Conservation (phyloP, 1,140 invertebrate species). For the Diorhabda carinulata region DNA sequence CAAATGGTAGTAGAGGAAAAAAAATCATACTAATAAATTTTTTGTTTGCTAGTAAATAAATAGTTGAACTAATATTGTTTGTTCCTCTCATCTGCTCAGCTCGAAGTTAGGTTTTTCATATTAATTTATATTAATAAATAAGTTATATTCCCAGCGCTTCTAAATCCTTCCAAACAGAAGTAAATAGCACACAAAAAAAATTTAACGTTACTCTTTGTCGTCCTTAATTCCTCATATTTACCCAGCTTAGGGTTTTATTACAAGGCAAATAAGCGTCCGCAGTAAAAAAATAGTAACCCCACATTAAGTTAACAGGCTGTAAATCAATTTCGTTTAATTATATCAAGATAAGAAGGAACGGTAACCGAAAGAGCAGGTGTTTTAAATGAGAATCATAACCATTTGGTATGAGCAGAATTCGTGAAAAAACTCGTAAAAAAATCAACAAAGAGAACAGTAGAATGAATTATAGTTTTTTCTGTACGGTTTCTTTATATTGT, state of each 20-base stretch:
- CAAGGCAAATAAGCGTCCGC: constrained; percentile 5
- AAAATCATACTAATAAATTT: no score
- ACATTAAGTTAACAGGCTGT: constrained; percentile 4
- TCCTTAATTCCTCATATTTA: constrained; percentile 8
- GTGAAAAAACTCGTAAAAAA: no score
- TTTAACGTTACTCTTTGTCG: constrained; percentile 5
- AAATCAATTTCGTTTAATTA: constrained; percentile 19
- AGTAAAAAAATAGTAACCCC: neutral
- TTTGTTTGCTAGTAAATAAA: no score
- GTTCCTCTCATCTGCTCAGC: no score
- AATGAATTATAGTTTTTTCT: no score
- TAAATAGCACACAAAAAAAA: constrained; percentile 12
- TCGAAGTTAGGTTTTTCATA: no score
- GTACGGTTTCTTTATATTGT: no score
- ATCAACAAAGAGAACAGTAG: no score
- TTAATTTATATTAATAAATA: no score
- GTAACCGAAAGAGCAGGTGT: constrained; percentile 7
- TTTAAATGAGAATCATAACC: neutral
- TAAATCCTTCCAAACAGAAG: neutral
- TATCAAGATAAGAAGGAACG: neutral
- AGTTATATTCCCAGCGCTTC: neutral
- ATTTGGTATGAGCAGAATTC: no score
- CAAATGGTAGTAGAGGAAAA: no score
- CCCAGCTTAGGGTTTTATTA: constrained; percentile 12
- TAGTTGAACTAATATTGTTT: no score